A percentile compares a stretch with the other conserved stretches of the same genome.
These are phyloP conservation scores for Sarotherodon lohbergeri DNA, from an alignment of 2,113 vertebrate species.

Conservation along the genomic window DNA sequence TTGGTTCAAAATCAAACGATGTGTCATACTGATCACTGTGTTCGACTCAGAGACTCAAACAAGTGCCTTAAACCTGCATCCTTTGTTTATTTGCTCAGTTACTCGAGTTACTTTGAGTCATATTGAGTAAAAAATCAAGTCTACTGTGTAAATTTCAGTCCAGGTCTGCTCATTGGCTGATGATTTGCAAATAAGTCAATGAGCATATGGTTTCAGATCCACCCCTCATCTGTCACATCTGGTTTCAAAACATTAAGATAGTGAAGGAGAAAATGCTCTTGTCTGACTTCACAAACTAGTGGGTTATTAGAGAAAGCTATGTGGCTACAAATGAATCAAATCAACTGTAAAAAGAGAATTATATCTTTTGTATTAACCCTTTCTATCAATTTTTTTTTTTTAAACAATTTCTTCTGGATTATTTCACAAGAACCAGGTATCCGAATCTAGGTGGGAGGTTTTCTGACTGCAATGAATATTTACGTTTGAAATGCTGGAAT, in stretches of 20 bases:
- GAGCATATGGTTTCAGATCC: rapidly evolving
- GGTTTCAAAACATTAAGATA: background rate
- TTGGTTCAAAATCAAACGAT: background rate
- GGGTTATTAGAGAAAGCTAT: background rate
- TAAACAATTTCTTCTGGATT: background rate
- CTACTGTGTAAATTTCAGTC: background rate
- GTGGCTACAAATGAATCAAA: background rate
- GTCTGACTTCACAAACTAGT: background rate
- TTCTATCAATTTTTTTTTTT: background rate
- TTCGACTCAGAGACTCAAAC: background rate
- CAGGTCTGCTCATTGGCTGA: background rate
- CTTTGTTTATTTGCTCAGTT: background rate
- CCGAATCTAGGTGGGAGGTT: rapidly evolving
- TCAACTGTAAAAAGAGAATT: background rate
- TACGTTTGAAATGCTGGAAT: background rate
- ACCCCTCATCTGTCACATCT: background rate
- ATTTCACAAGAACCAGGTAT: rapidly evolving
- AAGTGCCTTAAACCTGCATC: background rate
- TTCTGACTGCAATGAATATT: background rate
- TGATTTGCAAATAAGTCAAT: background rate
- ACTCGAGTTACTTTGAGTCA: background rate
- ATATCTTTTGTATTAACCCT: background rate
- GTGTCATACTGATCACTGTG: background rate
- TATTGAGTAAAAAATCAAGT: background rate
- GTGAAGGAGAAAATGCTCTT: background rate